Evolutionary conservation across 2,888 invertebrate species (phyloP), one percentile per base, ranked within the genome.

Genomic region (Melipona beecheii): DNA sequence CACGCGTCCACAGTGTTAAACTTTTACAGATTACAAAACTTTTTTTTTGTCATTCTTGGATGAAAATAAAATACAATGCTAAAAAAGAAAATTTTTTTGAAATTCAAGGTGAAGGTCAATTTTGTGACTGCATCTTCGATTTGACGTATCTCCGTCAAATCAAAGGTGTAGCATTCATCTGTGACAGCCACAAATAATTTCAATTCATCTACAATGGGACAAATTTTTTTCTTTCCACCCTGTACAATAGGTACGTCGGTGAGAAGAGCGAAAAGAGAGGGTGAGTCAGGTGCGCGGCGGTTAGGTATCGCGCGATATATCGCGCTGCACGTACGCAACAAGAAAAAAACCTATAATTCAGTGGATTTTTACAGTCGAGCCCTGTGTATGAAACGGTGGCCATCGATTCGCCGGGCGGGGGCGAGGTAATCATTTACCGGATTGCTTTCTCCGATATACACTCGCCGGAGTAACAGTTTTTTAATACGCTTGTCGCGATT

Each of bases 331-430:
- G 36, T 81, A 79, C 77, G 66, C 70, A 78, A 43, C 43, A 43
- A 43, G 43, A 11, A 36, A 36, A 78, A 82, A 50, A 68, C 77
- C 82, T 68, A 83, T 82, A 85, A 85, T 87, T 87, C 73, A 83
- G 78, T 80, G 79, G 78, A 87, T 85, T 87, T 87, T 87, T 87
- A 81, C 71, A 76, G 68, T 27, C 79, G 65, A 36, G 24, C 72
- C 56, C 62, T 68, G 49, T 71, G 49, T 68, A 77, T 70, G 80
- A 81, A 80, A 83, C 72, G 69, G 75, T n/a, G 65, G 50, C 74
- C 50, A 78, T 86, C 78, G 78, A 86, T 83, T 77, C 21, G 56
- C 68, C 65, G 31, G 31, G 62, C 56, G 62, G 70, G 78, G 68
- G 68, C 77, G 81, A 83, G 66, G 72, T 72, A 84, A 86, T 84